Conservation (phyloP, 2,888 invertebrate species). For the Chrysina gloriosa region DNA sequence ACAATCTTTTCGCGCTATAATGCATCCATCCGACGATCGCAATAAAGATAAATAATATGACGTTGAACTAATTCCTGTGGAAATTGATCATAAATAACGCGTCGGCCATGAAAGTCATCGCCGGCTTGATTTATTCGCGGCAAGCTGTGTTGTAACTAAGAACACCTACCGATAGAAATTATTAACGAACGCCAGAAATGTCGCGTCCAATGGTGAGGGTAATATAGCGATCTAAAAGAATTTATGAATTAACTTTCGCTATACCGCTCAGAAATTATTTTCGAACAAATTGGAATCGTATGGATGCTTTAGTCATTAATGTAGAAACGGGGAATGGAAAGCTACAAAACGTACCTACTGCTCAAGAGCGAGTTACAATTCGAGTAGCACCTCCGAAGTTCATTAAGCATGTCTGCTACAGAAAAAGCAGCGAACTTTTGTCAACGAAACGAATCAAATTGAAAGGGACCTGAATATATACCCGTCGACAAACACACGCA, state of each 20-base stretch:
- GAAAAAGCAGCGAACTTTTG: not conserved
- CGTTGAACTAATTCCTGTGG: constrained; percentile 50
- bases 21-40: constrained; percentile 33
- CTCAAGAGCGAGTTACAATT: no score
- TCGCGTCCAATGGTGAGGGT: not conserved
- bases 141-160: constrained; percentile 54
- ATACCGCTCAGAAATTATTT: no score
- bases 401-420: not conserved
- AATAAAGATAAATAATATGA: constrained; percentile 46
- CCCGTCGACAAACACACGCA: not conserved
- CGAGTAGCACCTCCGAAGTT: no score
- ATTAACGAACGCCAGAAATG: constrained; percentile 45
- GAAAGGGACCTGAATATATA: constrained; percentile 1
- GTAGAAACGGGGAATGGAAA: no score
- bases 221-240: not conserved
- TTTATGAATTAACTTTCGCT: no score
- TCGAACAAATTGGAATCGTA: no score
- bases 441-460: constrained; percentile 25
- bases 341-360: no score
- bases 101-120: constrained; percentile 53
- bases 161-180: constrained; percentile 56
- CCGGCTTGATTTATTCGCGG: constrained; percentile 53
- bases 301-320: no score
- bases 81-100: constrained; percentile 52
- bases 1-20: constrained; percentile 12